A percentile compares a stretch with the other conserved stretches of the same genome.
These are phyloP conservation scores for Catharus ustulatus DNA, from an alignment of 2,797 vertebrate species.

Conservation along the genomic window DNA sequence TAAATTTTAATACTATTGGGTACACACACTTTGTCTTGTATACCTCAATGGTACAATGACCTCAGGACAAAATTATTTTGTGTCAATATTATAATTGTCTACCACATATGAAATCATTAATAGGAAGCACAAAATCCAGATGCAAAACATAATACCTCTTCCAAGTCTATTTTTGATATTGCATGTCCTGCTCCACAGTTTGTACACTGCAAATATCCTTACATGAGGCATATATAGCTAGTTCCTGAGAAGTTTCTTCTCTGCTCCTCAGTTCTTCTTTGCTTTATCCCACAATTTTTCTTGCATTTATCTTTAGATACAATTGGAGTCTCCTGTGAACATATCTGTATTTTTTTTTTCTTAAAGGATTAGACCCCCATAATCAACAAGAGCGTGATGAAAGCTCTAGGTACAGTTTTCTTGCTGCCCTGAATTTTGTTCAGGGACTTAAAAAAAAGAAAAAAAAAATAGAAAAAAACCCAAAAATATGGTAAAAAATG, in stretches of 20 bases:
- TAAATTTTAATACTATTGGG: not conserved
- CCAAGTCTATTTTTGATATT: not conserved
- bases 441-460: rapidly evolving
- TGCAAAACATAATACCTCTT: not conserved
- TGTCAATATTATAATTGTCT: not conserved
- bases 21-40: not conserved
- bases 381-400: not conserved
- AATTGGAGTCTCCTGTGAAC: not conserved
- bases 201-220: not conserved
- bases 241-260: not conserved
- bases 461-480: too few species aligned
- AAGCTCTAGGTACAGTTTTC: not conserved
- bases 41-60: not conserved
- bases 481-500: not conserved
- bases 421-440: not conserved
- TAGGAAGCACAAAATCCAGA: not conserved
- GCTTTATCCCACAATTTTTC: not conserved
- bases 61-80: not conserved
- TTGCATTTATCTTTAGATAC: not conserved
- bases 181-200: not conserved
- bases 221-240: not conserved
- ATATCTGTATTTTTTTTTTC: not conserved
- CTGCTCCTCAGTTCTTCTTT: not conserved
- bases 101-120: not conserved
- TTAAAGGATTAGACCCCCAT: not conserved